Evolutionary conservation across 2,888 invertebrate species (phyloP), one percentile per base, ranked within the genome.

Genomic region (Theodoxus fluviatilis): DNA sequence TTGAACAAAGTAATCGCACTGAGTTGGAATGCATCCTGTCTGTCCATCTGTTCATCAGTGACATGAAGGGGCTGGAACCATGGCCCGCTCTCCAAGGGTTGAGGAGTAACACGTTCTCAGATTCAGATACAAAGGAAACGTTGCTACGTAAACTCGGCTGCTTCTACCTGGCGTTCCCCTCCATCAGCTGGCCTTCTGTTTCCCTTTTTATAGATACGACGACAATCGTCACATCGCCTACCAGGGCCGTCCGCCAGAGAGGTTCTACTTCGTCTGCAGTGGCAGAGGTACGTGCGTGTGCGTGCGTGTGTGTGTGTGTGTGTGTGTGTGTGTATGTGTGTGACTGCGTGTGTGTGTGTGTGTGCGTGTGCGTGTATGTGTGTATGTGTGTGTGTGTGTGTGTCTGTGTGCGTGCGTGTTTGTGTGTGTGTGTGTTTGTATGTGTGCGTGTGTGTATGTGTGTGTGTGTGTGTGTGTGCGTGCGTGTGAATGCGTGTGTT

Each of bases 211-310:
- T 73, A 85, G 85, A 55, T 85, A 84, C 73, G 85, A 86, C 35
- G 80, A 81, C 70, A 80, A 81, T 49, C 73, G 86, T 59, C 76
- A 85, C 3, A 78, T 86, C 4, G 83, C 84, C 4, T 79, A 79
- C 69, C 85, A 85, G 74, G 83, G 83, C 7, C 73, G 81, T 28
- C 72, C 76, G 28, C 83, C 85, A 6, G 83, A 85, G 64, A 72
- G 81, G 31, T 83, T 85, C 66, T 85, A 85, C 71, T 85, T 79
- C 71, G 75, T 86, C 28, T 71, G 85, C 9, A 77, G 83, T 12
- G 86, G 86, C 22, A 84, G 82, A 82, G 74, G 85, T 85, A 75
- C 70, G 77, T 72, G 7, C 7, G 12, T 43, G 33, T n/a, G n/a
- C n/a, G n/a, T n/a, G n/a, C n/a, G n/a, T n/a, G n/a, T n/a, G n/a